Evolutionary conservation across 2,888 invertebrate species (phyloP).

Genomic region (Salpingus planirostris): DNA sequence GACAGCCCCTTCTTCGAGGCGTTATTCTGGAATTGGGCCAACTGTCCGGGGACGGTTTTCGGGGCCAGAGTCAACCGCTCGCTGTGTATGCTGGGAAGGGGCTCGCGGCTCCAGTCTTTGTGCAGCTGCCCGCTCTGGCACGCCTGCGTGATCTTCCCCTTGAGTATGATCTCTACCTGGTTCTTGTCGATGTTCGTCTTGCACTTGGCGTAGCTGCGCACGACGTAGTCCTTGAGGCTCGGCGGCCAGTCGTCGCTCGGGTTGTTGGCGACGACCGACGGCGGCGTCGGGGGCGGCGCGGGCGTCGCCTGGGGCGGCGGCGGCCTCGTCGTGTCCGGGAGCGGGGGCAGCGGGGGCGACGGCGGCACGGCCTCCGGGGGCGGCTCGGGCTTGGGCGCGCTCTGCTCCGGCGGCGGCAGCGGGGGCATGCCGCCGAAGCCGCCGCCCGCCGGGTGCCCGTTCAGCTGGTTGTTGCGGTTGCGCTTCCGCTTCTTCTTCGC

Average conservation of each 20-base stretch:
- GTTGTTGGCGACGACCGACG: slow-evolving; percentile 42
- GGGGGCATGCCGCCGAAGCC: slow-evolving; percentile 42
- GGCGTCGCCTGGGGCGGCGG: slow-evolving; percentile 32
- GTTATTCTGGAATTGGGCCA: slow-evolving; percentile 54
- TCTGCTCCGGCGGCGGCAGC: slow-evolving; percentile 44
- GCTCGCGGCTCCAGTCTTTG: slow-evolving; percentile 93
- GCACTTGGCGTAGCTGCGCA: slow-evolving; percentile 86
- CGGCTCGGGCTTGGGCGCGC: slow-evolving; percentile 44
- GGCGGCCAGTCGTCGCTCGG: slow-evolving; percentile 70
- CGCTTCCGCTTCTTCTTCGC: slow-evolving; percentile 71
- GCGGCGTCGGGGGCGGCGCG: slow-evolving; percentile 14
- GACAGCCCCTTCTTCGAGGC: slow-evolving; percentile 44
- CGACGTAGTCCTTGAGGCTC: slow-evolving; percentile 77
- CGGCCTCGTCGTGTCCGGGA: slow-evolving; percentile 35
- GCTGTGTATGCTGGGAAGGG: slow-evolving; percentile 80
- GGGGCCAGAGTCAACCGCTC: slow-evolving; percentile 61
- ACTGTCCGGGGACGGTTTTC: slow-evolving; percentile 44
- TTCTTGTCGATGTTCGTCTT: slow-evolving; percentile 83
- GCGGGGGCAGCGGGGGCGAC: slow-evolving; percentile 41
- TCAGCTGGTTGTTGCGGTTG: slow-evolving; percentile 50
- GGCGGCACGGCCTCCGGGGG: slow-evolving; percentile 48
- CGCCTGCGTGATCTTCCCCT: slow-evolving; percentile 87
- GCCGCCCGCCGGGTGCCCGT: slow-evolving; percentile 34
- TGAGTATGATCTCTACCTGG: slow-evolving; percentile 87
- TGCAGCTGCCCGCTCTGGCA: slow-evolving; percentile 80